Evolutionary conservation across 2,113 vertebrate genomes (phyloP), one percentile per base, ranked within the genome.

Genomic region (Sprattus sprattus): DNA sequence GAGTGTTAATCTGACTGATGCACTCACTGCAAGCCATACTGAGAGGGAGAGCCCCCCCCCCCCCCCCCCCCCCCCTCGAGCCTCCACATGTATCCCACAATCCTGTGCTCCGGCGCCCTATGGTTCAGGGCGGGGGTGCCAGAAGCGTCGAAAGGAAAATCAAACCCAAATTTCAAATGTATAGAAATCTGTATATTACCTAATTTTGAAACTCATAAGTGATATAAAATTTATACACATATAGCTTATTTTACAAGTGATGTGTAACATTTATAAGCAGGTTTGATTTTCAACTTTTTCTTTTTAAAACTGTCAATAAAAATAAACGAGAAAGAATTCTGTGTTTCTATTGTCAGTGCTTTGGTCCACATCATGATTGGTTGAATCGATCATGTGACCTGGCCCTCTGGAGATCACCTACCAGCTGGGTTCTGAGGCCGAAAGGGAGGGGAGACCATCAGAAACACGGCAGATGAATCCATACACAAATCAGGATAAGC

Each of bases 251-350:
- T 83, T 45, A 18, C 18, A 25, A 83, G 83, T 45, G 50, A 60
- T 87, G 49, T 85, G 83, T 85, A 81, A 11, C 64, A 86, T 64
- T 89, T 83, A 83, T 84, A 86, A 83, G 67, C 45, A 46, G 9
- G 75, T 86, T 83, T n/a, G 71, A 85, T 81, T 22, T 81, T 84
- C 22, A 25, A n/a, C 22, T 64, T 64, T 64, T 64, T 64, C 4
- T 22, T 64, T 64, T 20, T 54, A 54, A 54, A 54, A 44, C 80
- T 81, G 86, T 84, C 71, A 47, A 84, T 86, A 88, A 88, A 89
- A 86, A 85, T 71, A 6, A 78, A 82, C 83, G n/a, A 50, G 45
- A 75, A 60, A 82, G 80, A 45, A 71, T 50, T 64, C 9, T 13
- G 46, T 67, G 52, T 85, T 49, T 67, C 15, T 15, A 18, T 54